Base-by-base conservation (phyloP, 1,140 invertebrate genomes). In the Heterodera carotae region DNA sequence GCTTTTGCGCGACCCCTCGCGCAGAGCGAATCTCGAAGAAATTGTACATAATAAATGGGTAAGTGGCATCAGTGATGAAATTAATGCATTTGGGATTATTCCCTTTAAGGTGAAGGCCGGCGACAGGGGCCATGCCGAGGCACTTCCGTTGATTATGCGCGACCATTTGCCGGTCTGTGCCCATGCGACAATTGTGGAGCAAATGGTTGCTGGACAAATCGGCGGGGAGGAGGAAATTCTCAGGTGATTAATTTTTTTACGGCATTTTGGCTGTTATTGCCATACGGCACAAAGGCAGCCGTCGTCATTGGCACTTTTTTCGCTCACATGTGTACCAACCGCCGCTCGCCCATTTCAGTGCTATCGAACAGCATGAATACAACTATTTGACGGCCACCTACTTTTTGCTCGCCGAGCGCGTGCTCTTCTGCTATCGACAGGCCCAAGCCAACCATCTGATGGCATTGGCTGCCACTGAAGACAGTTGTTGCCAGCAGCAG, bases 371-470 rank as follows among this genome's bases (percentile, higher is more conserved):
- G 87, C 95, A 97, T 90, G 93, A 95, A 85, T 99, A 99, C 89
- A 96, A 97, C 89, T 94, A 98, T 89, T 93, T 99, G 81, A 97
- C 96, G 39, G 97, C 97, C 34, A 99, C 96, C 36, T 99, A 98
- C 90, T 99, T 95, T 90, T 90, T 99, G 82, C 90, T 99, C 78
- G 96, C 95, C 31, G 97, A 99, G 89, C 90, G 95, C 76, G 94
- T 95, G 31, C 69, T 87, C 12, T 59, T 80, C 8, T 76, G 78
- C 6, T 82, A 85, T 70, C 48, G 85, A 29, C 78, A 84, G 75
- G 80, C 81, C 25, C 84, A 88, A 77, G 85, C 85, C 34, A 48
- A 48, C 48, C 34, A n/a, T 77, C 36, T 70, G 62, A 66, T 75
- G 68, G 29, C 34, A 18, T 15, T 31, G 25, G 78, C 70, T 4